A percentile compares a stretch with the other conserved stretches of the same genome.
These are phyloP conservation scores for Pedetes capensis DNA, from an alignment of 2,113 vertebrate species.

Conservation along the genomic window DNA sequence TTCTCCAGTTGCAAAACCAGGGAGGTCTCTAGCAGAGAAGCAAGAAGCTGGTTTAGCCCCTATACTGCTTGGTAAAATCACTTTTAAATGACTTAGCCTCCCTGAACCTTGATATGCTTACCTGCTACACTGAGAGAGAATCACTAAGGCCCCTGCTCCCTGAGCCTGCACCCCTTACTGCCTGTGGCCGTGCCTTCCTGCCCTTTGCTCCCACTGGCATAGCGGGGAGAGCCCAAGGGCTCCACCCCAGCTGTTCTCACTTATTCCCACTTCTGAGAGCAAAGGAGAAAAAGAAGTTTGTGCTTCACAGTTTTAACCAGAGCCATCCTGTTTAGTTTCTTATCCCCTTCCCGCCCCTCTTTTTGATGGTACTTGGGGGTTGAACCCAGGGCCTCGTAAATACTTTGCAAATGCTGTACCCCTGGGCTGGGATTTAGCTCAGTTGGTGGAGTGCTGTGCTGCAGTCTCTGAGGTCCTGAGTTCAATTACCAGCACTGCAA, in stretches of 20 bases:
- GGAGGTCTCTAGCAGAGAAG: neutral
- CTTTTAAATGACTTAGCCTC: neutral
- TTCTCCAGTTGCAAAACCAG: neutral
- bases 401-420: too few species aligned
- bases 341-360: too few species aligned
- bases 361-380: too few species aligned
- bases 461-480: too few species aligned
- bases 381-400: too few species aligned
- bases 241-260: neutral
- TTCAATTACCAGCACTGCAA: too few species aligned
- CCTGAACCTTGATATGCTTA: neutral
- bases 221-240: neutral
- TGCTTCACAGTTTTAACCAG: constrained; percentile 24
- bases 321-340: constrained; percentile 43
- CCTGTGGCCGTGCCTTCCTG: neutral
- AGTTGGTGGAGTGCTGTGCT: too few species aligned
- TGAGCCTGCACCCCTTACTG: neutral
- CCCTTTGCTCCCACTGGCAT: neutral
- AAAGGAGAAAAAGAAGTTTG: neutral
- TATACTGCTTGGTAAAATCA: neutral
- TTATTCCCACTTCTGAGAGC: neutral
- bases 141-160: neutral
- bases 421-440: too few species aligned
- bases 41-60: neutral
- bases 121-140: neutral